phyloP scores from a whole-genome alignment of 2,888 invertebrate genomes.

The Caenorhabditis doughertyi region DNA sequence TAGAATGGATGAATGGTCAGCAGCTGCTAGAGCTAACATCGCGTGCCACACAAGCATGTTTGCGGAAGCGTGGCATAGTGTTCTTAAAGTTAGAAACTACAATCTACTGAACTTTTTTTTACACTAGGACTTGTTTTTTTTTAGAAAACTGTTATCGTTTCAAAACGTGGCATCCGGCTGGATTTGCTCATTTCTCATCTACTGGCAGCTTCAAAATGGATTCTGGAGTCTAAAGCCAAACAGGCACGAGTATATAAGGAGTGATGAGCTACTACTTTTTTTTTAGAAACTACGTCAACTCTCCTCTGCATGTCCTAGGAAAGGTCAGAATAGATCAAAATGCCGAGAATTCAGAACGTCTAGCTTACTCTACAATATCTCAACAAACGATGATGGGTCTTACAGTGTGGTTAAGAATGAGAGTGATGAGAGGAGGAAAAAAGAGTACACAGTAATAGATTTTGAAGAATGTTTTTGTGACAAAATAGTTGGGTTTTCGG shows the following conservation, averaged over 20 bases:
- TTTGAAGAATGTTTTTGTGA: background rate
- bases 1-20: slow-evolving; percentile 2
- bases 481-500: background rate
- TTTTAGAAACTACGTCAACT: background rate
- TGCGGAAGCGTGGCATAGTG: background rate
- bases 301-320: background rate
- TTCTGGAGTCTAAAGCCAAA: too few species aligned
- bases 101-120: too few species aligned
- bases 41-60: background rate
- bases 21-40: background rate
- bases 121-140: too few species aligned
- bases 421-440: too few species aligned
- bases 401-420: too few species aligned
- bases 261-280: too few species aligned
- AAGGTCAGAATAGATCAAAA: background rate
- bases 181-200: too few species aligned
- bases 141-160: too few species aligned
- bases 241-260: too few species aligned
- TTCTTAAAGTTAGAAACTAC: background rate
- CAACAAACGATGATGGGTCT: background rate
- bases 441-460: background rate
- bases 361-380: background rate
- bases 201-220: too few species aligned
- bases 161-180: too few species aligned
- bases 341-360: background rate